Base-by-base conservation (phyloP, 2,797 vertebrate genomes). In the Cephalopachus bancanus region DNA sequence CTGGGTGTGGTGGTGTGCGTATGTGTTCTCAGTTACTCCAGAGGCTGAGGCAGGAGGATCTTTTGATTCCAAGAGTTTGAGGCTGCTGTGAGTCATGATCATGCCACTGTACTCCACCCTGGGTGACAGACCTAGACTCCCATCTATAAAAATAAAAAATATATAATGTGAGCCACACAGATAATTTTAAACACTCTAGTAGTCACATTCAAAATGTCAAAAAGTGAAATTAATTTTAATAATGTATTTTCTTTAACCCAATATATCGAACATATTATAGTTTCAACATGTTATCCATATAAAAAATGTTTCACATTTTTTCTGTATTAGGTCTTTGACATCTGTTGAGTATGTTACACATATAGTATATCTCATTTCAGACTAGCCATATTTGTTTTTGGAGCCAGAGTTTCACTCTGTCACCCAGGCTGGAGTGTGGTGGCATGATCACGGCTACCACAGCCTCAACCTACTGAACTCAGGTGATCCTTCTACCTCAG, bases 221-320 rank as follows among this genome's bases (percentile, higher is more conserved):
- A 81, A 65, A 28, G 19, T 88, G 24, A 49, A 83, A 89, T 89
- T 49, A 80, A 62, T 87, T 86, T 88, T 79, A 59, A 57, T 64
- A 79, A 83, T 76, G 30, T 86, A 76, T 76, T 37, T 88, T 74
- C 30, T 79, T 79, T 49, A 59, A 59, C 33, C 20, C 55, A 80
- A 0, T 80, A 59, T 80, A 60, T 24, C 78, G n/a, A 80, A 80
- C 57, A 59, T 59, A 59, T 79, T 24, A 16, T 57, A 37, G 37
- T 37, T 49, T 84, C 57, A 91, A 71, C 62, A 44, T 55, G 26
- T 78, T 71, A 71, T 65, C 30, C 51, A 69, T 69, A 67, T 51
- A n/a, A 84, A 74, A 71, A 51, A 33, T 71, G 65, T 57, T 75
- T 55, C 14, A n/a, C 81, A 65, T 55, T 65, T 83, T 85, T 71